Evolutionary conservation across 1,140 invertebrate genomes (phyloP).

Genomic region (Harlomillsia oculata): DNA sequence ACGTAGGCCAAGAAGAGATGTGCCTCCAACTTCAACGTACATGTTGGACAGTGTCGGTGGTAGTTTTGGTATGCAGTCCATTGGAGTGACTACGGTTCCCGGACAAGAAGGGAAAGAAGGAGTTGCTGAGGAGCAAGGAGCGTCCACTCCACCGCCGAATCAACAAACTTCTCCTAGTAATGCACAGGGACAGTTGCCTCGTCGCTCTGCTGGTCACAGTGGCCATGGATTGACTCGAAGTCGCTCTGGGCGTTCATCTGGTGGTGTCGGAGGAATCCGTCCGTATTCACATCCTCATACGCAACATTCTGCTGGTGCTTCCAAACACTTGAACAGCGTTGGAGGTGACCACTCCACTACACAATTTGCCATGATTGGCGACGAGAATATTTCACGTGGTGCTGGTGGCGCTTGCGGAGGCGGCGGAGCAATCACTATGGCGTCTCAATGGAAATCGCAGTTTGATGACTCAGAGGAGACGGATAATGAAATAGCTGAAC

Average conservation of each 20-base stretch:
- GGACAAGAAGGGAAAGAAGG: not conserved
- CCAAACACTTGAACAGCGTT: too few relatives aligned
- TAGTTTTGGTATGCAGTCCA: conserved; percentile 28
- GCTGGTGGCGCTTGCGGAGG: conserved; percentile 59
- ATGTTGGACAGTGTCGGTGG: conserved; percentile 36
- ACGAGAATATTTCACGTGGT: conserved; percentile 77
- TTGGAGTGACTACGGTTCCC: conserved; percentile 14
- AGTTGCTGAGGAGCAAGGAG: not conserved
- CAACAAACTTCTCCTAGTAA: not conserved
- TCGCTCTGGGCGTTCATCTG: too few relatives aligned
- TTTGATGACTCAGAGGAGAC: conserved; percentile 86
- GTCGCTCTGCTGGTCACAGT: not conserved
- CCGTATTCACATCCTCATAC: conserved; percentile 35
- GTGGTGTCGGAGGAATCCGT: conserved; percentile 29
- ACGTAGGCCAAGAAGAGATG: conserved; percentile 38
- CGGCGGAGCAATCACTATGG: conserved; percentile 63
- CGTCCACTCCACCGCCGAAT: not conserved
- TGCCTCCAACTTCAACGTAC: too few relatives aligned
- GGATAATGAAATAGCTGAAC: conserved; percentile 78
- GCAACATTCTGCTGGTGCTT: conserved; percentile 20
- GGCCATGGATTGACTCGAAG: conserved; percentile 28
- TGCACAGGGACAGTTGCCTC: too few relatives aligned
- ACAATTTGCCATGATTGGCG: conserved; percentile 85
- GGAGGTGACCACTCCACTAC: conserved; percentile 56
- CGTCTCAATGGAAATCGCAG: conserved; percentile 86